Conservation (phyloP, 2,113 vertebrate species). For the Archocentrus centrarchus region DNA sequence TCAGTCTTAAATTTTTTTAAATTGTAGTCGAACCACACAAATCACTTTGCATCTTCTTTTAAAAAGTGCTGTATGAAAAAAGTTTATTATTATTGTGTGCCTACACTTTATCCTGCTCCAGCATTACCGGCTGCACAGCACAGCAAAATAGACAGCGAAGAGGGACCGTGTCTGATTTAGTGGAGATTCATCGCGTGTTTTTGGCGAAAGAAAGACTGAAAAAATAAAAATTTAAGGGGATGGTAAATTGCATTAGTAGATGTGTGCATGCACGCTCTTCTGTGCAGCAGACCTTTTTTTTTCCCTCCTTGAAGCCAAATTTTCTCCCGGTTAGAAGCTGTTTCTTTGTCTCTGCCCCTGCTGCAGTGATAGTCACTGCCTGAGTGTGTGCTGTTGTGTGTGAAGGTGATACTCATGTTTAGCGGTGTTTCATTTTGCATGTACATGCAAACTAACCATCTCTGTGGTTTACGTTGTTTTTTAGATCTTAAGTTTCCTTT, state of each 20-base stretch:
- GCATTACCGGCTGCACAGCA: neutral
- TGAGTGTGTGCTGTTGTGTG: neutral
- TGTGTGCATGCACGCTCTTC: neutral
- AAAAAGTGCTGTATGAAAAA: neutral
- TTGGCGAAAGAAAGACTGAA: neutral
- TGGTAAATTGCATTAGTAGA: neutral
- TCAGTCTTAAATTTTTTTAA: neutral
- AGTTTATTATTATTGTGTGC: conserved; percentile 6
- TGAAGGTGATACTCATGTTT: conserved; percentile 28
- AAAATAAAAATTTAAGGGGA: neutral
- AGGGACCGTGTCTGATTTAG: conserved; percentile 13
- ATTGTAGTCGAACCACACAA: neutral
- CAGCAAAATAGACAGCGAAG: conserved; percentile 25
- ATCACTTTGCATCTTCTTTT: neutral
- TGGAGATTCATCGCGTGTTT: neutral
- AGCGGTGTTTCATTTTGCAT: conserved; percentile 6
- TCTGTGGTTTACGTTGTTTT: neutral
- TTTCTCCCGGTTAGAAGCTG: neutral
- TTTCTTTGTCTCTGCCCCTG: conserved; percentile 60
- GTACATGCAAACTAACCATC: neutral
- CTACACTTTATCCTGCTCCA: neutral
- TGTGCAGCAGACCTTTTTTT: neutral
- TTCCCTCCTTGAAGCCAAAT: conserved; percentile 3
- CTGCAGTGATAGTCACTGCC: conserved; percentile 36
- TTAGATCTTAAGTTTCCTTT: neutral